A percentile compares a stretch with the other conserved stretches of the same genome.
Conservation (phyloP, 2,113 vertebrate species). For the Gobius niger region DNA sequence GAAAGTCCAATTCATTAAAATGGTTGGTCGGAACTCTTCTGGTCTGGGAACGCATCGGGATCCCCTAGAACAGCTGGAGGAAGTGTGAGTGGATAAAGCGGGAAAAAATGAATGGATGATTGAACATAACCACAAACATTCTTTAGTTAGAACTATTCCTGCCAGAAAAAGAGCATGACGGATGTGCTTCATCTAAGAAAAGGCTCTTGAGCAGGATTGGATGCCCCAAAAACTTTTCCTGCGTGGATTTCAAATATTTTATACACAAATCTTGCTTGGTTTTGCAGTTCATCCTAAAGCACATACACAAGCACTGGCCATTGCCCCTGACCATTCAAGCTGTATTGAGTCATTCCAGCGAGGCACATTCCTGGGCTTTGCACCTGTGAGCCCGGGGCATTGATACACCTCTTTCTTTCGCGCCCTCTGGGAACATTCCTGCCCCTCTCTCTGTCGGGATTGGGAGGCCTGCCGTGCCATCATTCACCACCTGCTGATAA, state of each 20-base stretch:
- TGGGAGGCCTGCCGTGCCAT: conserved; percentile 61
- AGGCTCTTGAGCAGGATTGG: too few species aligned
- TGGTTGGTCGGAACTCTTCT: too few species aligned
- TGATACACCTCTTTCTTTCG: conserved; percentile 49
- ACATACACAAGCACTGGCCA: conserved; percentile 19
- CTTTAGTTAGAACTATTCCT: too few species aligned
- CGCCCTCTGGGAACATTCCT: conserved; percentile 73
- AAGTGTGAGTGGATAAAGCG: too few species aligned
- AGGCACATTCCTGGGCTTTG: conserved; percentile 54
- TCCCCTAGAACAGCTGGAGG: too few species aligned
- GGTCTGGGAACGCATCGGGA: too few species aligned
- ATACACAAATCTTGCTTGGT: neutral
- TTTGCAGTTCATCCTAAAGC: neutral
- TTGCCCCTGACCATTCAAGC: conserved; percentile 43
- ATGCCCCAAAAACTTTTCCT: neutral
- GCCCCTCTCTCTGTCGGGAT: conserved; percentile 52
- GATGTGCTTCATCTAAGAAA: too few species aligned
- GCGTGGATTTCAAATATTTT: neutral
- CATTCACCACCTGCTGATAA: conserved; percentile 78
- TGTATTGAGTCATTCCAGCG: conserved; percentile 59
- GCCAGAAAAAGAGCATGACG: too few species aligned
- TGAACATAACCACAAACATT: too few species aligned
- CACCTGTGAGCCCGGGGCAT: conserved; percentile 63
- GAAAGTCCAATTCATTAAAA: too few species aligned
- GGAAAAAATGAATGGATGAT: too few species aligned